Base-by-base conservation (phyloP, 1,140 invertebrate species). In the Dendroctonus valens region DNA sequence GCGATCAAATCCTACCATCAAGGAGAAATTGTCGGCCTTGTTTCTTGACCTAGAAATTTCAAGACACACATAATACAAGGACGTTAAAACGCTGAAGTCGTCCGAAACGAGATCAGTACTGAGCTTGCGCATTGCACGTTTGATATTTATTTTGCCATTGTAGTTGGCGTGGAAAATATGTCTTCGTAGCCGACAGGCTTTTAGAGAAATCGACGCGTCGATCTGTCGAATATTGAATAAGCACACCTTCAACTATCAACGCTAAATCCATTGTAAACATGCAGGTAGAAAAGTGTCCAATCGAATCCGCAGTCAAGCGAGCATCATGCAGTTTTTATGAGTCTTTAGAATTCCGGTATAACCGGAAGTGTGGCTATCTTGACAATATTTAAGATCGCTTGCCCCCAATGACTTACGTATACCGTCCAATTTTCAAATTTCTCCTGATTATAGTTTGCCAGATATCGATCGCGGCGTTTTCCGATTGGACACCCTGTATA, bases 1-100 rank as follows among this genome's bases (percentile, higher is more conserved):
- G 53, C 55, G 40, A 38, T 44, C 41, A 14, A 58, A 44, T 53
- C 40, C 55, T 62, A 68, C 61, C 61, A 52, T 11, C 53, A 69
- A 74, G 74, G 76, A 77, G 76, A 77, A 77, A 77, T 75, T 77
- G 71, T 71, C 74, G 75, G 70, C 76, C 76, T 77, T 77, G 76
- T 76, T 77, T 74, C 74, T 75, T 77, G 75, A 77, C 76, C 76
- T 76, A 77, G 74, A 77, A 77, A 77, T 70, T 71, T 66, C 66
- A 70, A 75, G 73, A 70, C 74, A 76, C 70, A 76, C 73, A 73
- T 74, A 73, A 67, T 67, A 66, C 73, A 76, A 74, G 74, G 74
- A 69, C 74, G 74, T 53, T 53, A 53, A 53, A 53, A 14, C 26
- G 51, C 51, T 37, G 53, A 55, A 26, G 53, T 26, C 15, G 71